These are phyloP conservation scores for Acrocephalus arundinaceus DNA, from an alignment of 2,113 vertebrate genomes.

Conservation along the genomic window DNA sequence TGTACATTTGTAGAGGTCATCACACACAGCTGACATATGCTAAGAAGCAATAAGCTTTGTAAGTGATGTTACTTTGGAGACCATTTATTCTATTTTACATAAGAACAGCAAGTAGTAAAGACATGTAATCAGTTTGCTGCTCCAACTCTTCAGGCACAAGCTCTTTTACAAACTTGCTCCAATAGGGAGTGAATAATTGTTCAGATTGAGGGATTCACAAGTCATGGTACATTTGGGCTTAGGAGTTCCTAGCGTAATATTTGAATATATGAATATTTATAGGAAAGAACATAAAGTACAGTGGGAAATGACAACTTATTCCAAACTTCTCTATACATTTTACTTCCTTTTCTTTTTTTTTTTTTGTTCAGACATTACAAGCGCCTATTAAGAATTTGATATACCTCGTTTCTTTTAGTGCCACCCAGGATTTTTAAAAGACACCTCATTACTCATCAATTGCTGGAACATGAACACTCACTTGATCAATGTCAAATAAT, in stretches of 20 bases:
- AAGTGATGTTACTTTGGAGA: neutral
- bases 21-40: neutral
- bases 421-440: neutral
- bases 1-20: neutral
- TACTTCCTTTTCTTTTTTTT: neutral
- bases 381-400: neutral
- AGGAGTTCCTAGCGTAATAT: neutral
- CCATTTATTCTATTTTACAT: neutral
- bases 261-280: neutral
- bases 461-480: neutral
- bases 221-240: neutral
- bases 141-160: neutral
- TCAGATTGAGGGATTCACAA: neutral
- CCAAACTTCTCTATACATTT: neutral
- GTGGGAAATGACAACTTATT: neutral
- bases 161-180: neutral
- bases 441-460: neutral
- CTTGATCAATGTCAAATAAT: slow-evolving; percentile 18
- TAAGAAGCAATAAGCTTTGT: neutral
- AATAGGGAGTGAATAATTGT: neutral
- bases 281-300: neutral
- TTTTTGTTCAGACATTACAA: neutral
- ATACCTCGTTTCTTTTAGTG: neutral
- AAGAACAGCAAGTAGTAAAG: neutral
- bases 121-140: neutral